Evolutionary conservation across 2,888 invertebrate genomes (phyloP), one percentile per base, ranked within the genome.

Genomic region (Troides oblongomaculatus): DNA sequence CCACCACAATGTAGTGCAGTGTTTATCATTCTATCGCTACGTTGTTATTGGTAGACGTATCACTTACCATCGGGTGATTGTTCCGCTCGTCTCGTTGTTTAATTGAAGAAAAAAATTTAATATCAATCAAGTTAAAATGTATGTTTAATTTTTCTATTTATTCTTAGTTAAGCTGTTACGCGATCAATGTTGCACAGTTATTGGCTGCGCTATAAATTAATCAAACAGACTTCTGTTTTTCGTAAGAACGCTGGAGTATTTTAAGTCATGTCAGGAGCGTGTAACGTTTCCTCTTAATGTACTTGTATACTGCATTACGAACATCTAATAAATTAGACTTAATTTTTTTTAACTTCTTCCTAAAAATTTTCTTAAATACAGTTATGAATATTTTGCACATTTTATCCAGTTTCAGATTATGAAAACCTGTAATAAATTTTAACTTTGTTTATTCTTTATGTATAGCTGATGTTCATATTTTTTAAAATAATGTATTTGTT

Each of bases 221-320:
- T 68, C 63, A 50, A 30, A 21, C 14, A 36, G 30, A 39, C 43
- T 57, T 68, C 63, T 59, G 63, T 30, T 68, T 68, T 58, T 25
- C 25, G 58, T 62, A 62, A 36, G 36, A 43, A 53, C 39, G 39
- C 53, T 66, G 39, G 12, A n/a, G 39, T 59, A 60, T 61, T 66
- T 66, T 61, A 53, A 66, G 61, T 61, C 61, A 61, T 50, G 60
- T 39, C 60, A n/a, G 30, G 30, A 53, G 56, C 23, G 12, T 18
- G 43, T 21, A n/a, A 18, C 60, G 18, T 18, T 36, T 17, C 25
- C 10, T 36, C 56, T 53, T 10, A 30, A 56, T 36, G 43, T 57
- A 39, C 36, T 46, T 65, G 64, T 23, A 23, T 56, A 57, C 23
- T 64, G 59, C 59, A 36, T 65, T 21, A 18, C 53, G 6, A 53